Evolutionary conservation across 2,113 vertebrate genomes (phyloP), one percentile per base, ranked within the genome.

Genomic region (Oncorhynchus kisutch): DNA sequence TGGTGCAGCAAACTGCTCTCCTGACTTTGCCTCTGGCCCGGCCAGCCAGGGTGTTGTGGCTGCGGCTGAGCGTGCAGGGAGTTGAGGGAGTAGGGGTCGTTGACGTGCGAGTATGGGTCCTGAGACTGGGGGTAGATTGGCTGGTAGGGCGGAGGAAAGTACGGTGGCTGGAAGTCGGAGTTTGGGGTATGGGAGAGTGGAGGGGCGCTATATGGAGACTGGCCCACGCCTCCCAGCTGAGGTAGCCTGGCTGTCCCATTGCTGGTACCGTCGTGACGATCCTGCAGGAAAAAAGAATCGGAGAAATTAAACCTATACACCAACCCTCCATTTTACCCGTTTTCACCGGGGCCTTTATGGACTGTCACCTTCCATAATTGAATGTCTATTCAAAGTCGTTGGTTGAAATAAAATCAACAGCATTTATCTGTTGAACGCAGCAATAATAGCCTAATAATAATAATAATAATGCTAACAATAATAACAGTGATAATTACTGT

Each of bases 101-200:
- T 99, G 86, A 99, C 97, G 94, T 99, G 97, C 88, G 97, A 96
- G 88, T 99, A 99, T 84, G 97, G 97, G 91, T 99, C 97, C 96
- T 98, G 97, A 92, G 97, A 98, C 91, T 98, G 97, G 77, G 96
- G 95, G 90, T 97, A 98, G 92, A 98, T 97, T 91, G 97, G 97
- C 93, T 97, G 97, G 91, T 98, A 97, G 79, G 97, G 97, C 5
- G 97, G 97, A 72, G 96, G 97, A 75, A 97, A 97, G 85, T 96
- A 96, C 67, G 96, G 96, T 72, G 96, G 96, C 92, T 97, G 96
- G 93, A 98, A 97, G 94, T 97, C 96, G 87, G 96, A 96, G 92
- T 96, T 97, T 71, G 97, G 97, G 62, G 97, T 96, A 91, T 96
- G 97, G 80, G 96, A 98, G 88, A 98, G 95, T 91, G 97, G 97